Evolutionary conservation across 2,888 invertebrate genomes (phyloP).

Genomic region (Sinotaia quadrata): DNA sequence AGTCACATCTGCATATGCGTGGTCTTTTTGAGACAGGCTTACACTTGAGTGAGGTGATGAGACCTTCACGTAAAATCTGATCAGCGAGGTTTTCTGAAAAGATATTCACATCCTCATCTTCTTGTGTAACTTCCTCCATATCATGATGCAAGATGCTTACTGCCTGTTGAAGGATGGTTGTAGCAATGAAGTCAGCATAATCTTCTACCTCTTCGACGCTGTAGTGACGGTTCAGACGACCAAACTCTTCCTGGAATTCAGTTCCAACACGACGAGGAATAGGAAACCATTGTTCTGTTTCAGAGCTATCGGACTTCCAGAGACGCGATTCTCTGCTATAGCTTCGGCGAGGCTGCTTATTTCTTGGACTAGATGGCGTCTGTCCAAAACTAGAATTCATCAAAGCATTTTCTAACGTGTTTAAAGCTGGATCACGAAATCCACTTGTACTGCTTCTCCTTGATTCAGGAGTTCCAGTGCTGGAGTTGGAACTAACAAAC

Average conservation of each 20-base stretch:
- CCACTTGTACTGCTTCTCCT: slow-evolving; percentile 60
- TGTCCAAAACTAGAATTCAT: slow-evolving; percentile 44
- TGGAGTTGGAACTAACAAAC: slow-evolving; percentile 46
- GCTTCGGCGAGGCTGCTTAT: slow-evolving; percentile 22
- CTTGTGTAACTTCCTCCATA: slow-evolving; percentile 28
- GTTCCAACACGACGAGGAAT: slow-evolving; percentile 40
- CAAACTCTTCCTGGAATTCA: slow-evolving; percentile 41
- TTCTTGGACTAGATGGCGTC: slow-evolving; percentile 26
- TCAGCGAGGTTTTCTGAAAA: slow-evolving; percentile 55
- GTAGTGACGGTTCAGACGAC: slow-evolving; percentile 33
- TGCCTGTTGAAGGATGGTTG: slow-evolving; percentile 41
- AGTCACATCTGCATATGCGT: slow-evolving; percentile 13
- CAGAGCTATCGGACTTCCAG: slow-evolving; percentile 40
- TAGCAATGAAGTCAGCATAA: slow-evolving; percentile 41
- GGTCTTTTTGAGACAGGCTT: too few relatives aligned
- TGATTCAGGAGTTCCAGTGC: slow-evolving; percentile 53
- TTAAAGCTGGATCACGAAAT: slow-evolving; percentile 54
- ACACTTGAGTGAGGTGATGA: neutral
- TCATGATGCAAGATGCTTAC: slow-evolving; percentile 40
- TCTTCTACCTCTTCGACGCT: slow-evolving; percentile 44
- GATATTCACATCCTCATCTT: slow-evolving; percentile 41
- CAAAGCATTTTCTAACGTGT: slow-evolving; percentile 61
- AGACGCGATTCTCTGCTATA: slow-evolving; percentile 30
- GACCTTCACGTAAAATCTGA: slow-evolving; percentile 41
- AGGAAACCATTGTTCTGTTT: slow-evolving; percentile 44